Conservation (phyloP, 2,797 vertebrate species). For the Gymnothorax reevesii region DNA sequence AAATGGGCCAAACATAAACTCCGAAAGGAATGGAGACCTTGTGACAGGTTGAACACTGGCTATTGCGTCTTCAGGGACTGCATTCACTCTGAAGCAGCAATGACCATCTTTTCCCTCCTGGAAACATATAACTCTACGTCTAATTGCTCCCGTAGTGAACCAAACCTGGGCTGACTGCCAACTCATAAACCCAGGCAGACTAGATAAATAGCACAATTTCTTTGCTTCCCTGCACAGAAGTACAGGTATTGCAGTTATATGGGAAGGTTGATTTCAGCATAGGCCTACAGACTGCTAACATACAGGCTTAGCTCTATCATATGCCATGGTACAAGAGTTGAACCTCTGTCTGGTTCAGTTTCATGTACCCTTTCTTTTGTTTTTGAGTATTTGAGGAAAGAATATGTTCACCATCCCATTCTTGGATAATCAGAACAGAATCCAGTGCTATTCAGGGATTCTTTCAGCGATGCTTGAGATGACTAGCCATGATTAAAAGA, state of each 20-base stretch:
- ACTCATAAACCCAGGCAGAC: neutral
- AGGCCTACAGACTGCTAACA: neutral
- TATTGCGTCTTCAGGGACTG: neutral
- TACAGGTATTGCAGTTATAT: conserved; percentile 46
- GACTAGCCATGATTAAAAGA: conserved; percentile 49
- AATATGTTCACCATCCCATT: conserved; percentile 25
- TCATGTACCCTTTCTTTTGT: neutral
- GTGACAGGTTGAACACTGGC: neutral
- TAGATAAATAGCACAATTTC: neutral
- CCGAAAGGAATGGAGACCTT: neutral
- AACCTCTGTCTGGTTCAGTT: conserved; percentile 23
- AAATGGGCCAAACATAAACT: neutral
- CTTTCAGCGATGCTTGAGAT: conserved; percentile 47
- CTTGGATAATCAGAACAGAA: conserved; percentile 52
- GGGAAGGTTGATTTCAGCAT: conserved; percentile 2
- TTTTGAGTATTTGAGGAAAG: conserved; percentile 22
- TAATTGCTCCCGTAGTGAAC: neutral
- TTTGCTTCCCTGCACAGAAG: conserved; percentile 13
- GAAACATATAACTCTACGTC: neutral
- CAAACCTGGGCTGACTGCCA: neutral
- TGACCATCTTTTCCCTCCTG: neutral
- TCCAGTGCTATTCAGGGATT: conserved; percentile 45
- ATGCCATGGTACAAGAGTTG: neutral
- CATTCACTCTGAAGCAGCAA: neutral
- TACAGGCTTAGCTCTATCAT: neutral